Conservation (phyloP, 92 coral and sea anemone species). For the Nematostella vectensis region DNA sequence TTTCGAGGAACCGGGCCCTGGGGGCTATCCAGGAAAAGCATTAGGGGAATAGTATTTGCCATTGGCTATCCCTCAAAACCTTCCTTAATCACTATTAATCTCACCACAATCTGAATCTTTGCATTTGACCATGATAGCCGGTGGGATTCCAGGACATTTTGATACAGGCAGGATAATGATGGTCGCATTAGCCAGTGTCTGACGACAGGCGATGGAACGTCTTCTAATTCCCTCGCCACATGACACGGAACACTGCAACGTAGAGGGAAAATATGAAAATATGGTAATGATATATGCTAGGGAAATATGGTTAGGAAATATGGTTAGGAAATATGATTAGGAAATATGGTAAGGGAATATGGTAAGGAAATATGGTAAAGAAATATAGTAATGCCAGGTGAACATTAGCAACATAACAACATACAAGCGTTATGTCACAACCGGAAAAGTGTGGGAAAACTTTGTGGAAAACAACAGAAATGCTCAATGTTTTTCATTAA, state of each 20-base stretch:
- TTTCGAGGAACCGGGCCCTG: too few relatives aligned
- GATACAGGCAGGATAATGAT: not conserved
- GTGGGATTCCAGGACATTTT: conserved; percentile 15
- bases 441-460: too few relatives aligned
- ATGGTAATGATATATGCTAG: not conserved
- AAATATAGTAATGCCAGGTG: too few relatives aligned
- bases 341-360: not conserved
- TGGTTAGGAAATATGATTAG: not conserved
- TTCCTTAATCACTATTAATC: conserved; percentile 2
- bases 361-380: not conserved
- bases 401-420: too few relatives aligned
- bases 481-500: too few relatives aligned
- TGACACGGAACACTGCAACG: conserved; percentile 32
- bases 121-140: conserved; percentile 18
- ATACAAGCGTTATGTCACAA: too few relatives aligned
- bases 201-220: conserved; percentile 26
- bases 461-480: too few relatives aligned
- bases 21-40: too few relatives aligned
- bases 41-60: too few relatives aligned
- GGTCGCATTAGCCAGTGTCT: conserved; percentile 26
- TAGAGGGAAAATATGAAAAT: not conserved
- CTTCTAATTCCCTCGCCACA: conserved; percentile 37
- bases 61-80: too few relatives aligned
- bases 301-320: not conserved
- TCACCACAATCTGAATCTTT: conserved; percentile 26